phyloP scores from a whole-genome alignment of 2,888 invertebrate species.

The Empis livida region DNA sequence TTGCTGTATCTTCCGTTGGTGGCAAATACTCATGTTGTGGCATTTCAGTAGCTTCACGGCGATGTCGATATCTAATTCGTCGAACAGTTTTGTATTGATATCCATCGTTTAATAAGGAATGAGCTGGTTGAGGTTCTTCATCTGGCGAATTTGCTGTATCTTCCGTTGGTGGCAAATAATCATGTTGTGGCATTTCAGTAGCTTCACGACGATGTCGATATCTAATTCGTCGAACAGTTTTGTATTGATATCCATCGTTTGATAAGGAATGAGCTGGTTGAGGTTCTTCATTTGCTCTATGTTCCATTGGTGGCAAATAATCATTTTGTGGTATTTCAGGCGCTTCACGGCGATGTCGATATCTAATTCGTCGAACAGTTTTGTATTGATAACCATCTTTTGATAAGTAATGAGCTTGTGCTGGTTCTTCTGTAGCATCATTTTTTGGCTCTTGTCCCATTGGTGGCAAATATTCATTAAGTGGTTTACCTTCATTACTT shows the following conservation, averaged over 20 bases:
- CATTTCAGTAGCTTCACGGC: background rate
- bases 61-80: background rate
- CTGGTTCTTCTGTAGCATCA: constrained; percentile 8
- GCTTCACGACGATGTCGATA: background rate
- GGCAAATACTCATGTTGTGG: background rate
- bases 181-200: background rate
- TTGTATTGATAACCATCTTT: constrained; percentile 20
- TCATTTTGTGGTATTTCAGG: too few relatives aligned
- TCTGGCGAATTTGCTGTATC: too few relatives aligned
- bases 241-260: background rate
- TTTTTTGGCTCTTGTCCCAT: too few relatives aligned
- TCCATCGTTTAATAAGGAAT: background rate
- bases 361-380: constrained; percentile 1
- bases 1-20: background rate
- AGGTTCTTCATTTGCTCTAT: too few relatives aligned
- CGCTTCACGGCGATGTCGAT: too few relatives aligned
- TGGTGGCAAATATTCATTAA: background rate
- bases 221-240: background rate
- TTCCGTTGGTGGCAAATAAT: background rate
- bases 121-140: background rate
- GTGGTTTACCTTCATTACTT: too few relatives aligned
- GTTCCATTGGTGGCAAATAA: too few relatives aligned
- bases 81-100: background rate
- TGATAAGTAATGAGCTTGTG: constrained; percentile 21
- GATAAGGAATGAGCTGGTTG: background rate